phyloP scores from a whole-genome alignment of 2,888 invertebrate species.

The Acleris literana region DNA sequence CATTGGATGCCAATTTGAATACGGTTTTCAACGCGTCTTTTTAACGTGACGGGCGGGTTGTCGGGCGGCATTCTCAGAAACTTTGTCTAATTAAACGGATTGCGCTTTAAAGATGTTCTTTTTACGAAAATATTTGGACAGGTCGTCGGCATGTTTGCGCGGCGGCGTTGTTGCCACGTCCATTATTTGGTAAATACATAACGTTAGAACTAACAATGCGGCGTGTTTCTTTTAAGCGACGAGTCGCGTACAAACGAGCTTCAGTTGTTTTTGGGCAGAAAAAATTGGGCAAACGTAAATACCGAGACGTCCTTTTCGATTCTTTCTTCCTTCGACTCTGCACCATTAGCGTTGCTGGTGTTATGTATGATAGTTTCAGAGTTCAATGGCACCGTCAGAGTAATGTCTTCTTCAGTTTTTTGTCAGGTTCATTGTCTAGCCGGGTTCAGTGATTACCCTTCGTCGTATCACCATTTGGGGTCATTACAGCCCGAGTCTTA shows the following conservation, averaged over 20 bases:
- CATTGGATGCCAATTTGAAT: slow-evolving; percentile 64
- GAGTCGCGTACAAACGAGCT: slow-evolving; percentile 37
- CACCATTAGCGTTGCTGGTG: slow-evolving; percentile 1
- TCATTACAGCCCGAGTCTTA: slow-evolving; percentile 33
- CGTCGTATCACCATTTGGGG: slow-evolving; percentile 16
- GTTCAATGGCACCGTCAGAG: slow-evolving; percentile 25
- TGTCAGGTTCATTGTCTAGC: slow-evolving; percentile 33
- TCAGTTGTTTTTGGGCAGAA: slow-evolving; percentile 28
- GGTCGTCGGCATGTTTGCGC: slow-evolving; percentile 35
- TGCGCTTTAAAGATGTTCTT: slow-evolving; percentile 39
- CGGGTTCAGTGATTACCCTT: slow-evolving; percentile 21
- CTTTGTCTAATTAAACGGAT: slow-evolving; percentile 47
- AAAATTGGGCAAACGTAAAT: slow-evolving; percentile 30
- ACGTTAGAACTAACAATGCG: slow-evolving; percentile 46
- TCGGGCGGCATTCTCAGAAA: slow-evolving; percentile 55
- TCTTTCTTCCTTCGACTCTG: slow-evolving; percentile 1
- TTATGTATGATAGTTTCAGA: not conserved
- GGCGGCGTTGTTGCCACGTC: slow-evolving; percentile 41
- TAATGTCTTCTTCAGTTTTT: slow-evolving; percentile 33
- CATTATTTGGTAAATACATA: slow-evolving; percentile 47
- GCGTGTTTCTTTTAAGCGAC: slow-evolving; percentile 46
- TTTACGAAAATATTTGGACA: slow-evolving; percentile 40
- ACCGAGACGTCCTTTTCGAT: slow-evolving; percentile 26
- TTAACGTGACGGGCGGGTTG: slow-evolving; percentile 54
- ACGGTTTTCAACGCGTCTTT: slow-evolving; percentile 52